Conservation (phyloP, 2,113 vertebrate genomes). For the Paraplagusia blochii region DNA sequence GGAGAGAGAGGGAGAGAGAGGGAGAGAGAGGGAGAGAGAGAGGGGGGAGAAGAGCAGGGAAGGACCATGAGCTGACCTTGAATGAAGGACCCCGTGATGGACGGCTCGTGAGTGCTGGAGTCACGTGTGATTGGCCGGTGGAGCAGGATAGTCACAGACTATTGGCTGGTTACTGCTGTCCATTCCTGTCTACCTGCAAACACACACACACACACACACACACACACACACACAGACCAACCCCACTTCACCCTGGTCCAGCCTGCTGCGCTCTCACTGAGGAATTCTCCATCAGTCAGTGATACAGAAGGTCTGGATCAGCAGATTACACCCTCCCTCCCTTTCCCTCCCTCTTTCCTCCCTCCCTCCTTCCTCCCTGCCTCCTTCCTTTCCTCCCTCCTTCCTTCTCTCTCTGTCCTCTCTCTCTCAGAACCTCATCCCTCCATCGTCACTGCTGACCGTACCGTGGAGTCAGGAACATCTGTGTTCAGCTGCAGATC, state of each 20-base stretch:
- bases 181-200: constrained; percentile 20
- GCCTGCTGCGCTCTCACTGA: constrained; percentile 35
- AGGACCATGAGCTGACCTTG: constrained; percentile 75
- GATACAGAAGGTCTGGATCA: constrained; percentile 61
- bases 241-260: not conserved
- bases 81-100: constrained; percentile 70
- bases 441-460: too few species aligned
- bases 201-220: too few species aligned
- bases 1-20: not conserved
- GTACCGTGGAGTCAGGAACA: constrained; percentile 2
- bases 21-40: not conserved
- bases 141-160: constrained; percentile 49
- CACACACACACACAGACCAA: not conserved
- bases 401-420: too few species aligned
- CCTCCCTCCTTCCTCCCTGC: too few species aligned
- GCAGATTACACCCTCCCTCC: constrained; percentile 51
- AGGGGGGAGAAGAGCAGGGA: constrained; percentile 6
- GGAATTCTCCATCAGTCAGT: constrained; percentile 61
- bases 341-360: not conserved
- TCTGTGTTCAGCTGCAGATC: constrained; percentile 52
- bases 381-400: too few species aligned
- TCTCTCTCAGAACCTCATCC: too few species aligned
- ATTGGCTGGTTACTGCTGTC: constrained; percentile 59
- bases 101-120: constrained; percentile 60
- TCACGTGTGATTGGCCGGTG: constrained; percentile 63